A percentile compares a stretch with the other conserved stretches of the same genome.
Evolutionary conservation across 2,113 vertebrate genomes (phyloP).

Genomic region (Ranitomeya imitator): DNA sequence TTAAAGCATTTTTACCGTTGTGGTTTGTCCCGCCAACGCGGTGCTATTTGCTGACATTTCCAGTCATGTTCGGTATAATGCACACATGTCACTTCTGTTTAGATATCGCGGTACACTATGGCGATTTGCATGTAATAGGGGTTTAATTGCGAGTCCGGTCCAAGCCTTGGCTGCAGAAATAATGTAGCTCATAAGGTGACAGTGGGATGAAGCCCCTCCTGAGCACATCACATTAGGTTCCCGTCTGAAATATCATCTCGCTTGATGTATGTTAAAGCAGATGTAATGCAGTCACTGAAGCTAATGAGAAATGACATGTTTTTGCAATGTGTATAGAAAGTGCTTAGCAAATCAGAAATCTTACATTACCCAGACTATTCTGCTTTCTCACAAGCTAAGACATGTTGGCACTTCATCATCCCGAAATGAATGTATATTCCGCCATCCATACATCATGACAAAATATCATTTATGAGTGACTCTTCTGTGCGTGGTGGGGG

Average conservation of each 20-base stretch:
- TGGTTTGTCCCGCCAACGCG: background rate
- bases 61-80: background rate
- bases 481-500: slow-evolving; percentile 9
- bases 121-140: slow-evolving; percentile 37
- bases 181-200: slow-evolving; percentile 36
- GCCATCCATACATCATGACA: slow-evolving; percentile 51
- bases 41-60: background rate
- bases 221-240: slow-evolving; percentile 56
- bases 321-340: slow-evolving; percentile 58
- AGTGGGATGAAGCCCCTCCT: slow-evolving; percentile 40
- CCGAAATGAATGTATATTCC: slow-evolving; percentile 50
- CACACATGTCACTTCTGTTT: slow-evolving; percentile 17
- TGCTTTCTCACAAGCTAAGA: slow-evolving; percentile 55
- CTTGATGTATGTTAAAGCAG: slow-evolving; percentile 57
- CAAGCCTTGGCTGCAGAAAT: slow-evolving; percentile 15
- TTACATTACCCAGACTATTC: slow-evolving; percentile 56
- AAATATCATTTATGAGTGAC: slow-evolving; percentile 43
- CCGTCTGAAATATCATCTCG: slow-evolving; percentile 55
- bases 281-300: slow-evolving; percentile 55
- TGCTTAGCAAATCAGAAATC: slow-evolving; percentile 59
- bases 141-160: slow-evolving; percentile 15
- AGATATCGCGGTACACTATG: background rate
- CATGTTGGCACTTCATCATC: slow-evolving; percentile 57
- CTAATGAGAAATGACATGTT: slow-evolving; percentile 58
- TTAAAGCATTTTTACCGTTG: background rate